Percentiles rank a stretch among this genome's conserved stretches.
Evolutionary conservation across 2,888 invertebrate genomes (phyloP).

Genomic region (Watsonalla cultraria): DNA sequence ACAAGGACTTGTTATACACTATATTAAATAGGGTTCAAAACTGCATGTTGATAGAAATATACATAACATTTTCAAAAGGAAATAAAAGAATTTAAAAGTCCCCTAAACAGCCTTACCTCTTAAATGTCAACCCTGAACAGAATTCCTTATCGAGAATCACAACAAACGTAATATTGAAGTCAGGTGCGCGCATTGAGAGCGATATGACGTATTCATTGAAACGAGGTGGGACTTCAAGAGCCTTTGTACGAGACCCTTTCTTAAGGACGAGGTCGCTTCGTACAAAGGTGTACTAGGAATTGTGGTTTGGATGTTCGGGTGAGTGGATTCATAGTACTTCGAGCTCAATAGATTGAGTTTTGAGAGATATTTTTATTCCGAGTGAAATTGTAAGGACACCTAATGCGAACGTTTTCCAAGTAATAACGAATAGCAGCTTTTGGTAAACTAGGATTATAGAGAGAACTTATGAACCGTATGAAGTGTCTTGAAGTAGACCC

Average conservation of each 20-base stretch:
- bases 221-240: slow-evolving; percentile 18
- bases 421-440: background rate
- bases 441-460: background rate
- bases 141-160: background rate
- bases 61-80: slow-evolving; percentile 2
- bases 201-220: slow-evolving; percentile 14
- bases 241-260: slow-evolving; percentile 16
- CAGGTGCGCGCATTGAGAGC: slow-evolving; percentile 12
- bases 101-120: slow-evolving; percentile 14
- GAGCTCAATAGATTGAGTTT: background rate
- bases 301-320: background rate
- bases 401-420: background rate
- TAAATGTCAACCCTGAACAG: background rate
- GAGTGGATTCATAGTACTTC: background rate
- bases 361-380: background rate
- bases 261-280: background rate
- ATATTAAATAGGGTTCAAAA: too few relatives aligned
- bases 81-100: background rate
- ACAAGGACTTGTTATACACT: too few relatives aligned
- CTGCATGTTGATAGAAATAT: too few relatives aligned
- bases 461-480: too few relatives aligned
- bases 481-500: too few relatives aligned
- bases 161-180: background rate
- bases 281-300: background rate
- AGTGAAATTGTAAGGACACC: background rate